Evolutionary conservation across 2,888 invertebrate species (phyloP), one percentile per base, ranked within the genome.

Genomic region (Drosophila tripunctata): DNA sequence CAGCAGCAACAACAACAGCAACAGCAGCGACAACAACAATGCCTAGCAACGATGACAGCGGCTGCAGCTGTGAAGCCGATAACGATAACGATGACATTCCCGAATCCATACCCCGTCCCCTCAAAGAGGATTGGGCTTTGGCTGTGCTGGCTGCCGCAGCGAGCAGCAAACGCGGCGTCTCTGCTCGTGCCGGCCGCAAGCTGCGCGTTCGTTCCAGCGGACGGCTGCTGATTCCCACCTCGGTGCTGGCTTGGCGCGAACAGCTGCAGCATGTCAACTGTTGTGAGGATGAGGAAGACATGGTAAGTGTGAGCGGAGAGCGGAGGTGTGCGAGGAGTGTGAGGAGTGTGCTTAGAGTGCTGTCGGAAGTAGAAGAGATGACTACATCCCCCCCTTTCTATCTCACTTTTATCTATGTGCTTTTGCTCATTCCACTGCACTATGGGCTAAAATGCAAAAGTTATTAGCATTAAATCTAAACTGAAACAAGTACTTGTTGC

Each of bases 241-340:
- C 89, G 33, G 91, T 91, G 61, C 76, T 90, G 70, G 91, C 90
- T 10, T 92, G 92, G 92, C 91, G 91, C 67, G 85, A 82, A 54
- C 84, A 88, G 80, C 78, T 92, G 30, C 79, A 89, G 70, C 76
- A 89, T 77, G 85, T 89, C 48, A 86, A 90, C 73, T 90, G 86
- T 54, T 77, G 89, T 44, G 92, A 92, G 75, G 92, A 92, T 81
- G 92, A 92, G 82, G 92, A 92, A 87, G 91, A 91, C 67, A 86
- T 91, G 91, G 92, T 92, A 69, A 91, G 91, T 88, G 40, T 31
- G 41, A n/a, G n/a, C n/a, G n/a, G n/a, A n/a, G n/a, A n/a, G n/a
- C n/a, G n/a, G n/a, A n/a, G n/a, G n/a, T n/a, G n/a, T n/a, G n/a
- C n/a, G n/a, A n/a, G n/a, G n/a, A n/a, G n/a, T n/a, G n/a, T n/a